Base-by-base conservation (phyloP, 2,113 vertebrate genomes). In the Brienomyrus brachyistius region DNA sequence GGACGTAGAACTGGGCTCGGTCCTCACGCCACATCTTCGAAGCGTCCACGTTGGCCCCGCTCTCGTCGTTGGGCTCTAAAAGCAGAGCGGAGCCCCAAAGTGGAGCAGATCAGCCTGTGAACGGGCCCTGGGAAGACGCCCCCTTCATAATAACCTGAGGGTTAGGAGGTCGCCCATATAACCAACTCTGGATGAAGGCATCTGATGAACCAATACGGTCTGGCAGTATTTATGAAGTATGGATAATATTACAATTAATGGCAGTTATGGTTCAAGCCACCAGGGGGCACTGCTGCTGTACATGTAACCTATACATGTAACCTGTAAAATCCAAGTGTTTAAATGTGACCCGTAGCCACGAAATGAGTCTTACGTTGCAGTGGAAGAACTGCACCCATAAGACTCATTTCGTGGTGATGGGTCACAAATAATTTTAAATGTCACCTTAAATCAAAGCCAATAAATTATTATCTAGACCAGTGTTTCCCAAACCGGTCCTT, bases 11-110 rank as follows among this genome's bases (percentile, higher is more conserved):
- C 82, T 99, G 98, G 87, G 97, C 97, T 31, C 98, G 91, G 95
- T 99, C 98, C 17, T 99, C 98, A 0, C 98, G 96, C 98, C 98
- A 99, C 98, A 99, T 99, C 90, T 99, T 99, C 7, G 98, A 99
- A 1, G 98, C 98, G 0, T 99, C 98, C 0, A 99, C 98, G 0
- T 99, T 99, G 0, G 98, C 98, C 0, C 98, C 98, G 0, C 98
- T 99, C 89, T 99, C 98, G 52, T 99, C 98, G 0, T 99, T 99
- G 0, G 98, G 98, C 92, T 99, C 98, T 99, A 96, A 92, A 93
- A 0, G 70, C 4, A 77, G 31, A 15, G 35, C 2, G 15, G 15
- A 77, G 5, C 31, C 70, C 70, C 70, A 77, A 27, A 66, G n/a
- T 8, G 15, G 27, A 35, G 31, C 35, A 40, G 35, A 77, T 40